phyloP scores from a whole-genome alignment of 2,888 invertebrate genomes.

The Brachynemurus nebulosus region DNA sequence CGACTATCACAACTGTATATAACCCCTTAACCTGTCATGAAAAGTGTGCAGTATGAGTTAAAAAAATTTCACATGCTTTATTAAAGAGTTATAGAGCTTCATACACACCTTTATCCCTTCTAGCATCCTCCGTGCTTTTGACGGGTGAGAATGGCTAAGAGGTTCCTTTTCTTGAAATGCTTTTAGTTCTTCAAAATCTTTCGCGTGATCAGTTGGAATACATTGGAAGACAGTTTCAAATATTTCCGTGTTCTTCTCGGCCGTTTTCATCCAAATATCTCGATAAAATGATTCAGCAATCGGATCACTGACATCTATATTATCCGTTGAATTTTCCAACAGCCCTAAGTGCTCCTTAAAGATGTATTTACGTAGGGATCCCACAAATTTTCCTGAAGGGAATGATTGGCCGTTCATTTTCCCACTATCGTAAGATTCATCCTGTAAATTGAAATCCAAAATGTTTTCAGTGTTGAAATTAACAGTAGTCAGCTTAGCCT shows the following conservation, averaged over 20 bases:
- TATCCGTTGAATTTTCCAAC: conserved; percentile 30
- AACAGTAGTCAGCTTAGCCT: not conserved
- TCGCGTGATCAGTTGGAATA: conserved; percentile 73
- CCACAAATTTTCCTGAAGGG: conserved; percentile 76
- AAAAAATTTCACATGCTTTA: too few species aligned
- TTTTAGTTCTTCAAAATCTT: conserved; percentile 61
- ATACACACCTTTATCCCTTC: conserved; percentile 52
- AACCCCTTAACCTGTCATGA: not conserved
- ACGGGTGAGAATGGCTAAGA: conserved; percentile 58
- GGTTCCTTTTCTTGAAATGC: conserved; percentile 60
- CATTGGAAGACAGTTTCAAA: conserved; percentile 87
- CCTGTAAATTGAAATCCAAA: conserved; percentile 34
- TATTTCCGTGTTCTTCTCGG: conserved; percentile 70
- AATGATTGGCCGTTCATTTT: conserved; percentile 69
- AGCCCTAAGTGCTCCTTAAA: conserved; percentile 88
- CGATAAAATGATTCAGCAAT: conserved; percentile 69
- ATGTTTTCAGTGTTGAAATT: not conserved
- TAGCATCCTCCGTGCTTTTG: conserved; percentile 55
- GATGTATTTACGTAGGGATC: conserved; percentile 66
- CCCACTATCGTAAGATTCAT: conserved; percentile 66
- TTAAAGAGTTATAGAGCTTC: not conserved
- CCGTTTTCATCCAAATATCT: conserved; percentile 68
- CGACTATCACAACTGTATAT: not conserved
- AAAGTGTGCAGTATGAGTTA: not conserved
- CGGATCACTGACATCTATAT: conserved; percentile 62